Evolutionary conservation across 2,888 invertebrate species (phyloP).

Genomic region (Drepana falcataria): DNA sequence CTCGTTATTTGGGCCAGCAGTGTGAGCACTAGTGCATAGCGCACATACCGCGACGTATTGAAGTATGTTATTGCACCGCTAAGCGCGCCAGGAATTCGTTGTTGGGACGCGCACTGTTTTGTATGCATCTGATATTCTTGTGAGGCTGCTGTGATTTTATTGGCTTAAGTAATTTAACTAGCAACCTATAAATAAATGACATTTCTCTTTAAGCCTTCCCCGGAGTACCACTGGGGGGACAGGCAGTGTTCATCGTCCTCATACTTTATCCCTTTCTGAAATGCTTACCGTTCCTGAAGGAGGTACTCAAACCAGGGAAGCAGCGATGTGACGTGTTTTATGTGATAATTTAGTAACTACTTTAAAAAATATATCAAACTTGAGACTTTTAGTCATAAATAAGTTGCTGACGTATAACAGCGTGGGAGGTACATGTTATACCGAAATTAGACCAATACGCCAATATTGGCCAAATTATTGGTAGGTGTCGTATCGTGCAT

Average conservation of each 20-base stretch:
- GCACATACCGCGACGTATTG: slow-evolving; percentile 5
- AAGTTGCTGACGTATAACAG: no score
- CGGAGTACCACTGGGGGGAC: no score
- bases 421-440: not conserved
- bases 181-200: no score
- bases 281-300: no score
- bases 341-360: no score
- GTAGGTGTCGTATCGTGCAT: not conserved
- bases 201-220: no score
- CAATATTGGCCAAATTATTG: not conserved
- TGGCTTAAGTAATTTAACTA: not conserved
- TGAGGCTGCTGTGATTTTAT: not conserved
- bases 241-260: no score
- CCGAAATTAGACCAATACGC: not conserved
- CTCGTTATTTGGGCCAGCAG: not conserved
- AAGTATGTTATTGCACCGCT: slow-evolving; percentile 13
- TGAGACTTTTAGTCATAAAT: no score
- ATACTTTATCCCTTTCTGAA: no score
- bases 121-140: not conserved
- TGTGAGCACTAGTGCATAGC: not conserved
- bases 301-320: no score
- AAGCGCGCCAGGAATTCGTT: slow-evolving; percentile 8
- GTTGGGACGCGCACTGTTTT: slow-evolving; percentile 2
- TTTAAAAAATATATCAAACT: no score
- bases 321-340: no score